Base-by-base conservation (phyloP, 2,113 vertebrate genomes). In the Rhynchomys soricoides region DNA sequence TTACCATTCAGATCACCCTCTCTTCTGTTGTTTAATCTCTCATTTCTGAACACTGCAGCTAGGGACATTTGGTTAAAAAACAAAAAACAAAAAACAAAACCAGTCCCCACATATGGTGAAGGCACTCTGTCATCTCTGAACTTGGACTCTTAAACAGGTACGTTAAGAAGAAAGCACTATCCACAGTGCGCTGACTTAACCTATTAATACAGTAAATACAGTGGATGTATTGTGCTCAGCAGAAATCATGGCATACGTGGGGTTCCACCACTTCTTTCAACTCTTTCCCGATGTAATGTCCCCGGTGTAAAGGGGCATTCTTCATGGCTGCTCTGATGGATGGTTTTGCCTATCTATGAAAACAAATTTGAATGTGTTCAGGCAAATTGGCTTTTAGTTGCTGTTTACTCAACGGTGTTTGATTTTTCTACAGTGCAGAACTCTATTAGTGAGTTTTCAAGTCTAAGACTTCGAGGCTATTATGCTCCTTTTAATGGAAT, bases 361-460 rank as follows among this genome's bases (percentile, higher is more conserved):
- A 95, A 92, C 68, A 92, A 94, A 82, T 88, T 94, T 81, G 89
- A 97, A 71, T 82, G 48, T 81, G 71, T 95, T 89, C 92, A 81
- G 81, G 73, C 75, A 97, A 96, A 96, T 78, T 82, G 95, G 89
- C 89, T 97, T 96, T 96, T 89, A 96, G 91, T 97, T 96, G 79
- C 50, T 87, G 79, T 87, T 90, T 89, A 77, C 48, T 94, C 95
- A 89, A 34, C 93, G 93, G 50, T 94, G 79, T 90, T 96, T 89
- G 94, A 96, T 94, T 96, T 74, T 94, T 91, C 91, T 83, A 91
- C 91, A 93, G 93, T 91, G 97, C 71, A 89, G 86, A 64, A 55
- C 40, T 94, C 95, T 93, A 94, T 97, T 94, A 97, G 91, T 83
- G 95, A 92, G 81, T 95, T 43, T 86, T 95, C 64, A 86, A 94